These are phyloP conservation scores for Aramus guarauna DNA, from an alignment of 2,113 vertebrate species.

Conservation along the genomic window DNA sequence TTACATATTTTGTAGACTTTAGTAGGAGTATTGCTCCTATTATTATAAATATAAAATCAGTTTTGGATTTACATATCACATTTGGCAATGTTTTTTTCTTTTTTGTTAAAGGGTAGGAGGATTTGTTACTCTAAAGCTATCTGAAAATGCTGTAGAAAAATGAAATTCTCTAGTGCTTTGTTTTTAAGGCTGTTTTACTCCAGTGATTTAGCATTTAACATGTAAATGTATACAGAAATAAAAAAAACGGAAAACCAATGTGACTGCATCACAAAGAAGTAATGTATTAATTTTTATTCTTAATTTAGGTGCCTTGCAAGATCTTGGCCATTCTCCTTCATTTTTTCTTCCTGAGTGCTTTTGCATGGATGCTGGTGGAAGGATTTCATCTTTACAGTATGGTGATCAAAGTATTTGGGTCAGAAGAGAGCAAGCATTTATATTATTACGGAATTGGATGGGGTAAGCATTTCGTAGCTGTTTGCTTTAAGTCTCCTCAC, in stretches of 20 bases:
- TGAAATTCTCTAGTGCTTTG: not conserved
- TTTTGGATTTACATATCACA: not conserved
- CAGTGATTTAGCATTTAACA: not conserved
- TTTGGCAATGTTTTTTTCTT: not conserved
- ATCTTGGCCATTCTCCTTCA: slow-evolving; percentile 90
- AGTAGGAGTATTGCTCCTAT: not conserved
- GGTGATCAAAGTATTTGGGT: slow-evolving; percentile 95
- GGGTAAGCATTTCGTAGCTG: slow-evolving; percentile 77
- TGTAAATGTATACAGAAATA: not conserved
- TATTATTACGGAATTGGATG: slow-evolving; percentile 92
- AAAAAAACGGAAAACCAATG: not conserved
- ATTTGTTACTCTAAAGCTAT: not conserved
- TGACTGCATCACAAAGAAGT: not conserved
- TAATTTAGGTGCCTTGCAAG: slow-evolving; percentile 85
- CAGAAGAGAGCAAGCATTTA: slow-evolving; percentile 90
- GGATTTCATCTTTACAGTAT: slow-evolving; percentile 96
- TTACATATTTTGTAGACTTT: not conserved
- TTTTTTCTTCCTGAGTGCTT: slow-evolving; percentile 94
- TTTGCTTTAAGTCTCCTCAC: not conserved
- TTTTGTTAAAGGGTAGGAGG: not conserved
- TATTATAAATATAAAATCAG: not conserved
- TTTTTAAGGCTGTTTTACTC: not conserved
- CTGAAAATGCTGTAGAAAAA: not conserved
- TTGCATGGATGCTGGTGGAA: slow-evolving; percentile 97
- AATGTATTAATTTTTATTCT: not conserved